Evolutionary conservation across 2,797 vertebrate genomes (phyloP), one percentile per base, ranked within the genome.

Genomic region (Mormyrus hasselquistii): DNA sequence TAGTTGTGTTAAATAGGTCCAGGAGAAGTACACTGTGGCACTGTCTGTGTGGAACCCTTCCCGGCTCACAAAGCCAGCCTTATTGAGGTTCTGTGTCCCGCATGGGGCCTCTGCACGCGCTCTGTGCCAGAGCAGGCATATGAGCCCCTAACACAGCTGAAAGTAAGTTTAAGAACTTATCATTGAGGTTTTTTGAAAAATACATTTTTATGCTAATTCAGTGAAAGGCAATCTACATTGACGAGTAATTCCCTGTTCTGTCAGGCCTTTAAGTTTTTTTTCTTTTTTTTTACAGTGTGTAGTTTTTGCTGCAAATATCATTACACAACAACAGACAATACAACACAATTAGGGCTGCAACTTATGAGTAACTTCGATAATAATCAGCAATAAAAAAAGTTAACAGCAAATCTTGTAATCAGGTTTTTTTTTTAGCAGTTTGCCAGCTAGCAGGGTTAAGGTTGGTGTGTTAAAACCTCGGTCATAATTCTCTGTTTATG

Each of bases 61-160:
- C 86, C 38, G 3, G n/a, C 86, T 62, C 57, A 87, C 86, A 87
- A 87, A 87, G 86, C 19, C 38, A n/a, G 29, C 86, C 57, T 87
- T 87, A 44, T 87, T 57, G 14, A 65, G 19, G 49, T 14, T 0
- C 29, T 9, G 16, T 16, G 12, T 57, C 50, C 52, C 25, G 19
- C 50, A 34, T 2, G 52, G 12, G 29, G 84, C 52, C 52, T 38
- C 22, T 34, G 49, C 52, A 86, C 55, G 38, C 49, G 34, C 22
- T 4, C 52, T 53, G 84, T 55, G 52, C 12, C 52, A 38, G 84
- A 14, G 52, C 25, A 29, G 84, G 4, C 44, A 2, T 49, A 8
- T 50, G 44, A 49, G 47, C 79, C 50, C 3, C 79, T 50, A 22
- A 50, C 19, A 22, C 47, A 5, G 47, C 65, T 34, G 82, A n/a